Conservation (phyloP, 2,113 vertebrate genomes). For the Tachysurus fulvidraco region DNA sequence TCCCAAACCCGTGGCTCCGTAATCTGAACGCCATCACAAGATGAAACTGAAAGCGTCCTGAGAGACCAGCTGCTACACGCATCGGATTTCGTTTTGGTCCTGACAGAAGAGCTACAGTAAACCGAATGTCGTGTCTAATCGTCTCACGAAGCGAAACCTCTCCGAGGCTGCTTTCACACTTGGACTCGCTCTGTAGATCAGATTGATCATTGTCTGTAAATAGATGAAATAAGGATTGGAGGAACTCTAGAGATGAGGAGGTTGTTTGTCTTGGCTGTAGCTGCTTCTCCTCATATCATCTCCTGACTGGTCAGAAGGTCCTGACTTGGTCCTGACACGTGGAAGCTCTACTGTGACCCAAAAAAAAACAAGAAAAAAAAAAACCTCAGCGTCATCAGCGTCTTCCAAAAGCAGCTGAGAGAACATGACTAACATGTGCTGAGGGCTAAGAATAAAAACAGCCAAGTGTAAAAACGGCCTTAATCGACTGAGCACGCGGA, state of each 20-base stretch:
- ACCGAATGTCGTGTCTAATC: conserved; percentile 15
- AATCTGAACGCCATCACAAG: neutral
- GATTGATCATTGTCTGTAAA: neutral
- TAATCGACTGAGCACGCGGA: neutral
- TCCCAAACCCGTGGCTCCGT: neutral
- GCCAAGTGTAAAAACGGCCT: conserved; percentile 1
- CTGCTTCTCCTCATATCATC: neutral
- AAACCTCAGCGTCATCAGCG: neutral
- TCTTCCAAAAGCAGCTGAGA: conserved; percentile 3
- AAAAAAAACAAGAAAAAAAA: neutral
- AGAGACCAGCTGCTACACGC: neutral
- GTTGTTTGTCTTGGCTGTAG: neutral
- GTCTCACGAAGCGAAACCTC: neutral
- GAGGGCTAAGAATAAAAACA: neutral
- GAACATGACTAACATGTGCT: neutral
- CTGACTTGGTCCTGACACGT: neutral
- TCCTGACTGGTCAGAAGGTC: neutral
- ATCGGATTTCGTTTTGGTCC: conserved; percentile 27
- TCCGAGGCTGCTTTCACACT: neutral
- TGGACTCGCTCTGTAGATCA: neutral
- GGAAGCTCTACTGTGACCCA: neutral
- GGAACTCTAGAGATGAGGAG: neutral
- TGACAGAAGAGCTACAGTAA: conserved; percentile 36
- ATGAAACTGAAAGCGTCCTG: conserved; percentile 7
- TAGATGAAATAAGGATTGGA: neutral